Conservation (phyloP, 2,797 vertebrate genomes). For the Xyrichtys novacula region DNA sequence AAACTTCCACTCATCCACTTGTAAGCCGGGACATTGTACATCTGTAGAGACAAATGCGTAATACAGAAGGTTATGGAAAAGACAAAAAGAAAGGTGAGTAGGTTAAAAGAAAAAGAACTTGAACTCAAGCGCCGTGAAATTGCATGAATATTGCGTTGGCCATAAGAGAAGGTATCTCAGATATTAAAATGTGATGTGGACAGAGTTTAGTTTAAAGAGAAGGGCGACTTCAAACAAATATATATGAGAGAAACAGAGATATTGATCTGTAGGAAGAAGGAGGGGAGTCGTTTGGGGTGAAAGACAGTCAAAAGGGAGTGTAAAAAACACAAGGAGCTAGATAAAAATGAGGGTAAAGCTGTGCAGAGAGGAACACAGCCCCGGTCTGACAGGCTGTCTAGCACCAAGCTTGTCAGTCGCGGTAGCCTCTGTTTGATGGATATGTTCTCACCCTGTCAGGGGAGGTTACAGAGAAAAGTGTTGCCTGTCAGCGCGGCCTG, state of each 20-base stretch:
- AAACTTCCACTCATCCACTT: conserved; percentile 87
- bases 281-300: conserved; percentile 19
- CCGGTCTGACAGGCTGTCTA: conserved; percentile 72
- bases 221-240: conserved; percentile 35
- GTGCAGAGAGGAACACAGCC: conserved; percentile 62
- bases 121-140: conserved; percentile 19
- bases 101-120: neutral
- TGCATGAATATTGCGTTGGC: conserved; percentile 18
- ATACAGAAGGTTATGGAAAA: neutral
- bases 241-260: conserved; percentile 48
- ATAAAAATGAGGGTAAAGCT: conserved; percentile 75
- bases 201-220: conserved; percentile 22
- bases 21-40: conserved; percentile 78
- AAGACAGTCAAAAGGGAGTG: conserved; percentile 14
- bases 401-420: conserved; percentile 72
- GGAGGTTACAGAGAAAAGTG: conserved; percentile 77
- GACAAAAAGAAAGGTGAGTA: neutral
- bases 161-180: conserved; percentile 28
- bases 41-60: conserved; percentile 63
- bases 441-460: conserved; percentile 79
- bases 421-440: conserved; percentile 75
- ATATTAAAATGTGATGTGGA: conserved; percentile 31
- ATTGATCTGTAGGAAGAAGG: conserved; percentile 57
- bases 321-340: conserved; percentile 34
- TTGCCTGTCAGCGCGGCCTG: conserved; percentile 72